Base-by-base conservation (phyloP, 2,888 invertebrate genomes). In the Nasonia oneida region DNA sequence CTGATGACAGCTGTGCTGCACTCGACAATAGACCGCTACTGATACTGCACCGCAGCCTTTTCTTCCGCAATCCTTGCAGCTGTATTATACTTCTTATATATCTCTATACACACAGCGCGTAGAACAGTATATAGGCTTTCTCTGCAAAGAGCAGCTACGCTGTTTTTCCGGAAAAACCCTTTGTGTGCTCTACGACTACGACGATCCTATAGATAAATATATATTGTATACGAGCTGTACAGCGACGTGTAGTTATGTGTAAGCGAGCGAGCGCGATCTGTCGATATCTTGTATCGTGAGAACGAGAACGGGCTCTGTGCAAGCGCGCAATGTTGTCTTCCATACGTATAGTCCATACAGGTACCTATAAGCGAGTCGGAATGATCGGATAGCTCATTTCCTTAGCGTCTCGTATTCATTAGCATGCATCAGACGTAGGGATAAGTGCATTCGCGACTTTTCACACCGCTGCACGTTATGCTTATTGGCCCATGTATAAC, bases 271-370 rank as follows among this genome's bases (percentile, higher is more conserved):
- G n/a, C 57, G 29, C 33, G 29, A 67, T 67, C 67, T 67, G 57
- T 61, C 81, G 64, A 57, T 39, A 53, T 75, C n/a, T 47, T 15
- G 33, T 23, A 80, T 84, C 84, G 84, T 84, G 84, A 84, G 84
- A 84, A 84, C 80, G 75, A 75, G 84, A 84, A 42, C 83, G 39
- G 29, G 57, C 23, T 29, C 1, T 42, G 4, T 10, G 33, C 77
- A 14, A 70, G 70, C 42, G 29, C 70, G 29, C 12, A 12, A 29
- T 73, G 8, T n/a, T 29, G 23, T 47, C 39, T 67, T 78, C 37
- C 67, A 76, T n/a, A 3, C 1, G 23, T n/a, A 29, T 37, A 67
- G 29, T 29, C 29, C 67, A 29, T 47, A 39, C 23, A 37, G 4
- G 37, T 37, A 47, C 23, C 5, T 47, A 23, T 73, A 73, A 64